phyloP scores from a whole-genome alignment of 2,113 vertebrate species.

The Synchiropus splendidus region DNA sequence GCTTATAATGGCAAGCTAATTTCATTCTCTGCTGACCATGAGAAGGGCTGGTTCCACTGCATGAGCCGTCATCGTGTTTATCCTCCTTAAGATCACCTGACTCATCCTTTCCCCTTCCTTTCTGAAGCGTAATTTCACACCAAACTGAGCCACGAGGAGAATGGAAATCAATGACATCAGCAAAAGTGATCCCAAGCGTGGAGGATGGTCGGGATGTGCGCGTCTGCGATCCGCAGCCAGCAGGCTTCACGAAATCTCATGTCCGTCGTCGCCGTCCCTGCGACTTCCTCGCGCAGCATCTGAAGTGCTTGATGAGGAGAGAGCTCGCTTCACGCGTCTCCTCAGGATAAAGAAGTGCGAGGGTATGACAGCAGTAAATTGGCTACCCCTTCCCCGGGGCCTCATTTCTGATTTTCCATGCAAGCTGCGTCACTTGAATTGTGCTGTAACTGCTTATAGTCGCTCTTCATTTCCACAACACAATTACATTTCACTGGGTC shows the following conservation, averaged over 20 bases:
- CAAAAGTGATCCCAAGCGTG: slow-evolving; percentile 52
- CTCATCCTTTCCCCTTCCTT: slow-evolving; percentile 33
- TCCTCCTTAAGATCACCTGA: too few relatives aligned
- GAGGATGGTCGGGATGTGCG: slow-evolving; percentile 51
- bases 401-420: slow-evolving; percentile 29
- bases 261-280: slow-evolving; percentile 32
- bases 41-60: too few relatives aligned
- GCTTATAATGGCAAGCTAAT: too few relatives aligned
- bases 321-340: slow-evolving; percentile 44
- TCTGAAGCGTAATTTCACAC: slow-evolving; percentile 47
- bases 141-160: slow-evolving; percentile 51
- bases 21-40: too few relatives aligned
- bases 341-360: slow-evolving; percentile 41
- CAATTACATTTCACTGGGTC: slow-evolving; percentile 34
- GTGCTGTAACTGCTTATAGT: slow-evolving; percentile 46
- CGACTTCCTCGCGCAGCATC: slow-evolving; percentile 34
- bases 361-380: slow-evolving; percentile 58
- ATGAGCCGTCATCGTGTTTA: too few relatives aligned
- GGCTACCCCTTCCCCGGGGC: slow-evolving; percentile 52
- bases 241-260: slow-evolving; percentile 40
- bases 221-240: slow-evolving; percentile 51
- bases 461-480: slow-evolving; percentile 30
- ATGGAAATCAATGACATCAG: slow-evolving; percentile 58
- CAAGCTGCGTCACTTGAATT: slow-evolving; percentile 44
- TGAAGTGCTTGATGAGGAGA: slow-evolving; percentile 31